Evolutionary conservation across 2,113 vertebrate species (phyloP), one percentile per base, ranked within the genome.

Genomic region (Anseranas semipalmata): DNA sequence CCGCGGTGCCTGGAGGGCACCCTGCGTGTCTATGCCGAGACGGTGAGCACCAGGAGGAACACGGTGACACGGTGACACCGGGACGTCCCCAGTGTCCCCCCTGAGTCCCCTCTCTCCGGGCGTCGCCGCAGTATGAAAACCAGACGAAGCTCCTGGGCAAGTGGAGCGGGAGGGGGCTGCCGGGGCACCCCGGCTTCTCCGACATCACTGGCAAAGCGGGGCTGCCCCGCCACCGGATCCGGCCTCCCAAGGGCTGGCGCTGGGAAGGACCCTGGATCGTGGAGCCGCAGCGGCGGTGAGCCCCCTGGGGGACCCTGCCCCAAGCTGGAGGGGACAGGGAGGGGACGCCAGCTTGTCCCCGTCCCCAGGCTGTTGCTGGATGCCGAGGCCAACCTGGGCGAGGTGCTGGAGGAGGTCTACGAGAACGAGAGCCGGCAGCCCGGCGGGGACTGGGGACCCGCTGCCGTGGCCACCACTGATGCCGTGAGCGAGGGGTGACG

Each of bases 201-300:
- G 97, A 98, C 5, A 53, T 96, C 27, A 66, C 53, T 7, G 98
- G 98, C 63, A 92, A 21, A 33, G 95, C 91, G 4, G 67, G 71
- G 12, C 77, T 93, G 9, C 80, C 97, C 78, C 96, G 85, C 37
- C 78, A 92, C 18, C 22, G 82, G n/a, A 96, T 98, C 85, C 87
- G 5, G 6, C 89, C 62, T 19, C 98, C 98, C 30, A 3, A 0
- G 1, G 98, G 97, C 15, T 98, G 98, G 98, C 74, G 86, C 24
- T 98, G 98, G 98, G 93, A 96, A 0, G 96, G 97, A 1, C 66
- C 95, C 13, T 98, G 98, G 98, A 83, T 9, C 4, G 95, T 97
- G 89, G 97, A 98, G 48, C 98, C 97, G 7, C 98, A 98, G 65
- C 92, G 83, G 46, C 93, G 97, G 98, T 98, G 94, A 96, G 97